Conservation (phyloP, 2,888 invertebrate species). For the Xylophagus ater region DNA sequence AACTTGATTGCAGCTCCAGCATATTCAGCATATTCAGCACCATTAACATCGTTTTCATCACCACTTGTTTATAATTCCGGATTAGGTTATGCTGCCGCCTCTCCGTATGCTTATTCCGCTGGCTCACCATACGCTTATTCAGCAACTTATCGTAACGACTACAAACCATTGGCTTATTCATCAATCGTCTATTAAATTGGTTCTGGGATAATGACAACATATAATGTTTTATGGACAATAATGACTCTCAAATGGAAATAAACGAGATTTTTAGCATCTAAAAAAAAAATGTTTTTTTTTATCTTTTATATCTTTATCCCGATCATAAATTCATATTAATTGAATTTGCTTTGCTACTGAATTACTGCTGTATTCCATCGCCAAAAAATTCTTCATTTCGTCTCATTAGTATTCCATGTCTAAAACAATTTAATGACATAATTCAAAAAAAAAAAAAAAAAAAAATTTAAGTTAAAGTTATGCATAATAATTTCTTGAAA, state of each 20-base stretch:
- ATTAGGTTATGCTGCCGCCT: no score
- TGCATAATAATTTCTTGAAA: neutral
- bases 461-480: neutral
- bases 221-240: no score
- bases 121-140: conserved; percentile 7
- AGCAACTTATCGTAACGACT: conserved; percentile 10
- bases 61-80: neutral
- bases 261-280: no score
- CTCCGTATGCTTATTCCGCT: conserved; percentile 18
- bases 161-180: conserved; percentile 10
- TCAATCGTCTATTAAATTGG: conserved; percentile 9
- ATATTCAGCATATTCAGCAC: conserved; percentile 1
- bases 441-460: conserved; percentile 1
- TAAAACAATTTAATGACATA: conserved; percentile 1
- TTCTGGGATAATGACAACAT: no score
- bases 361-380: no score
- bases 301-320: no score
- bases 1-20: conserved; percentile 14
- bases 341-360: no score
- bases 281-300: no score
- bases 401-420: neutral
- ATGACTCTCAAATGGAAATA: no score
- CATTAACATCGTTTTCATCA: conserved; percentile 5
- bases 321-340: no score
- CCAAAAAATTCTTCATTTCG: no score